phyloP scores from a whole-genome alignment of 2,113 vertebrate species.

The Mesitornis unicolor region DNA sequence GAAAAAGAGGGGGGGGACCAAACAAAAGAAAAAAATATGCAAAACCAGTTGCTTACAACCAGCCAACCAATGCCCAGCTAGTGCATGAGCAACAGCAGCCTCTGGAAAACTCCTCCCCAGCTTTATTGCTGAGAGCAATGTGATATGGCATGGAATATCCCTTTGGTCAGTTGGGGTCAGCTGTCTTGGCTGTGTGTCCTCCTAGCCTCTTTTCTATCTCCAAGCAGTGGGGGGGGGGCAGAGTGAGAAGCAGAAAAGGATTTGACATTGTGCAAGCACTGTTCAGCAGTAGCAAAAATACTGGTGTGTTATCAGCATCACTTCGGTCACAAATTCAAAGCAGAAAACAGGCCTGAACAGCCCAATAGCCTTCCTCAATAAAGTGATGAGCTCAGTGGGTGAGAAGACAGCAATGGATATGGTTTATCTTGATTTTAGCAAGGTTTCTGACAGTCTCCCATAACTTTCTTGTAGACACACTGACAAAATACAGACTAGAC shows the following conservation, averaged over 20 bases:
- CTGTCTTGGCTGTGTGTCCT: neutral
- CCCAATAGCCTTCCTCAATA: neutral
- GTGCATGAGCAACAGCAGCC: neutral
- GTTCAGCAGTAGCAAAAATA: neutral
- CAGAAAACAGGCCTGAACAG: neutral
- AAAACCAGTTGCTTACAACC: neutral
- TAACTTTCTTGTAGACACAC: neutral
- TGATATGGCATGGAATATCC: neutral
- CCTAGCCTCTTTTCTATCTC: neutral
- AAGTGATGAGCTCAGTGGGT: rapidly evolving
- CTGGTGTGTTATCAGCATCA: neutral
- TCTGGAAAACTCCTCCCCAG: neutral
- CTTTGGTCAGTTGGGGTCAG: neutral
- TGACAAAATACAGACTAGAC: neutral
- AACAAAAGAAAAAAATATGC: neutral
- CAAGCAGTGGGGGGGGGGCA: neutral
- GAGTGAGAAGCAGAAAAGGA: neutral
- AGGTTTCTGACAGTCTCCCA: neutral
- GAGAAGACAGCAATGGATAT: neutral
- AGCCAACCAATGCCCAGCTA: neutral
- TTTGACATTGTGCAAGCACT: neutral
- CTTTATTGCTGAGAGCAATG: neutral
- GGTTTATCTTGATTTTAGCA: neutral
- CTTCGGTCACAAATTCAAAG: neutral
- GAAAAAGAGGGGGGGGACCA: rapidly evolving